These are phyloP conservation scores for Camponotus fellah DNA, from an alignment of 2,888 invertebrate species.

Conservation along the genomic window DNA sequence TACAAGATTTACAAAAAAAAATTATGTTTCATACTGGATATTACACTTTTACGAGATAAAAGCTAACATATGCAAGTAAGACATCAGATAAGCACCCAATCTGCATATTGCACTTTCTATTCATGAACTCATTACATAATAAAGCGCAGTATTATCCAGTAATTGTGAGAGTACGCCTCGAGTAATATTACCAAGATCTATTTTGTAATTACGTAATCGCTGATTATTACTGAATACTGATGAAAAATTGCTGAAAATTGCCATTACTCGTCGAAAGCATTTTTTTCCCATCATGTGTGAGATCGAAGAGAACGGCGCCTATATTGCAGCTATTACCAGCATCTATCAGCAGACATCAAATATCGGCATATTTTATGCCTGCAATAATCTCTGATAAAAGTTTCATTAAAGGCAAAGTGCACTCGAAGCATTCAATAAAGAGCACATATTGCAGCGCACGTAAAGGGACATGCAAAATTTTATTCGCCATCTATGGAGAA, in stretches of 20 bases:
- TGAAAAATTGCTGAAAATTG: constrained; percentile 41
- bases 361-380: constrained; percentile 26
- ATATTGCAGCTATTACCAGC: neutral
- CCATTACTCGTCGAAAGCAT: neutral
- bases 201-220: constrained; percentile 27
- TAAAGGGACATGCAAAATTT: constrained; percentile 2
- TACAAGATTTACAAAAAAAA: neutral
- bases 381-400: constrained; percentile 25
- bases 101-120: constrained; percentile 47
- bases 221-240: constrained; percentile 3
- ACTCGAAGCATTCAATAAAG: constrained; percentile 1
- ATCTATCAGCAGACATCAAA: constrained; percentile 4
- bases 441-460: neutral
- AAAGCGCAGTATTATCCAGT: constrained; percentile 46
- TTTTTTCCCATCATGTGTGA: neutral
- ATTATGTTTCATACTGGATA: neutral
- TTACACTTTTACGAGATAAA: neutral
- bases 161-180: constrained; percentile 38
- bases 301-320: constrained; percentile 8
- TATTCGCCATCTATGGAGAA: neutral
- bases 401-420: constrained; percentile 39
- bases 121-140: constrained; percentile 52
- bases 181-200: neutral
- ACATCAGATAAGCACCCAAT: constrained; percentile 25
- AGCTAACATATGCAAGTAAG: neutral